These are phyloP conservation scores for Podabrus alpinus DNA, from an alignment of 2,888 invertebrate species.

Conservation along the genomic window DNA sequence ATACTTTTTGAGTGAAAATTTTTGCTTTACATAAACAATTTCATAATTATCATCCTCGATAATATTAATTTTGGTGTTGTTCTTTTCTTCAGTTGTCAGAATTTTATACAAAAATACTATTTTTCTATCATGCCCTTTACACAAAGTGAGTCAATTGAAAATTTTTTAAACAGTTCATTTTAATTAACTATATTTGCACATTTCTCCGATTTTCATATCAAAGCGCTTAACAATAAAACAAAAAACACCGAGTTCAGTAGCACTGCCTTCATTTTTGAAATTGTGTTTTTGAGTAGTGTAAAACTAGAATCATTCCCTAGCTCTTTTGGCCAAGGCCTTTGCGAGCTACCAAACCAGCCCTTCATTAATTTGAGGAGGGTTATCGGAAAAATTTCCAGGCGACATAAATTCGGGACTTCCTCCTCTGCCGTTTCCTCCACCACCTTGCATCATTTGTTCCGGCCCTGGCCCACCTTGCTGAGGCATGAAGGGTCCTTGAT, in stretches of 20 bases:
- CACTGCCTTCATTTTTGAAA: background rate
- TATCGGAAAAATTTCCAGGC: constrained; percentile 67
- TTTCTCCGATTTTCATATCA: background rate
- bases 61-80: constrained; percentile 2
- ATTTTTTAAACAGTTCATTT: background rate
- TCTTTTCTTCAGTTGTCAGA: background rate
- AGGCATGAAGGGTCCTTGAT: constrained; percentile 65
- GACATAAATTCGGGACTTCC: constrained; percentile 77
- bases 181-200: constrained; percentile 17
- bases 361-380: constrained; percentile 74
- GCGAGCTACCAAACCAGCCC: constrained; percentile 74
- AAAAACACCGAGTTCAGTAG: constrained; percentile 8
- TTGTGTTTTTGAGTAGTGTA: constrained; percentile 39
- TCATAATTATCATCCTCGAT: background rate
- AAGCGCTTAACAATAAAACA: constrained; percentile 5
- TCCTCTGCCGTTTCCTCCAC: constrained; percentile 66
- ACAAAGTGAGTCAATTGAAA: background rate
- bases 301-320: constrained; percentile 49
- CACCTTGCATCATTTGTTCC: constrained; percentile 62
- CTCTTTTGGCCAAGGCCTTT: constrained; percentile 56
- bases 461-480: constrained; percentile 61
- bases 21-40: background rate
- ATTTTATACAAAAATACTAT: constrained; percentile 2
- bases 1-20: background rate
- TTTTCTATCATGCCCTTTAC: background rate